A percentile compares a stretch with the other conserved stretches of the same genome.
Evolutionary conservation across 2,113 vertebrate species (phyloP).

Genomic region (Lagopus muta): DNA sequence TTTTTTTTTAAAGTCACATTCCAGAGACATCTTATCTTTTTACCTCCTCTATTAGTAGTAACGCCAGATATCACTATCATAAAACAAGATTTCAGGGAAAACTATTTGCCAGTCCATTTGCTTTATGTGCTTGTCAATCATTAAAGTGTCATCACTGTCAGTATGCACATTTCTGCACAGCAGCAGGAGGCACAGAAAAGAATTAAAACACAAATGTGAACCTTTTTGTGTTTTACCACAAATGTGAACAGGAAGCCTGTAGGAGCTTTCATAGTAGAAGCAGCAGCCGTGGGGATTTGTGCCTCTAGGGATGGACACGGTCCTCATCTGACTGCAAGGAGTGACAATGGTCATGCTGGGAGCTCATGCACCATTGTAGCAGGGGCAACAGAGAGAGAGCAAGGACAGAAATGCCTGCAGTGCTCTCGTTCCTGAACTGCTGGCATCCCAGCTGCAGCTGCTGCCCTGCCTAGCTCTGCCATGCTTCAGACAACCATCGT

Average conservation of each 20-base stretch:
- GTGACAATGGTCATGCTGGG: background rate
- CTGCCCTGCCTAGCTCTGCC: background rate
- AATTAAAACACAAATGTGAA: background rate
- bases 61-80: background rate
- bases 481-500: background rate
- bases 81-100: background rate
- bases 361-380: background rate
- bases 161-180: background rate
- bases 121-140: background rate
- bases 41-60: background rate
- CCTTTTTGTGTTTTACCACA: background rate
- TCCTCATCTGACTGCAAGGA: background rate
- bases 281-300: background rate
- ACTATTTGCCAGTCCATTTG: background rate
- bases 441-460: background rate
- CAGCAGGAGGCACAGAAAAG: background rate
- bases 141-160: background rate
- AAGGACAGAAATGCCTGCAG: background rate
- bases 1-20: background rate
- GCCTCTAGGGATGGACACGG: accelerated
- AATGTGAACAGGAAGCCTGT: accelerated
- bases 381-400: accelerated
- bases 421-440: background rate
- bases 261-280: background rate
- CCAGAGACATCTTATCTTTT: background rate